A percentile compares a stretch with the other conserved stretches of the same genome.
Evolutionary conservation across 2,797 vertebrate species (phyloP).

Genomic region (Danio aesculapii): DNA sequence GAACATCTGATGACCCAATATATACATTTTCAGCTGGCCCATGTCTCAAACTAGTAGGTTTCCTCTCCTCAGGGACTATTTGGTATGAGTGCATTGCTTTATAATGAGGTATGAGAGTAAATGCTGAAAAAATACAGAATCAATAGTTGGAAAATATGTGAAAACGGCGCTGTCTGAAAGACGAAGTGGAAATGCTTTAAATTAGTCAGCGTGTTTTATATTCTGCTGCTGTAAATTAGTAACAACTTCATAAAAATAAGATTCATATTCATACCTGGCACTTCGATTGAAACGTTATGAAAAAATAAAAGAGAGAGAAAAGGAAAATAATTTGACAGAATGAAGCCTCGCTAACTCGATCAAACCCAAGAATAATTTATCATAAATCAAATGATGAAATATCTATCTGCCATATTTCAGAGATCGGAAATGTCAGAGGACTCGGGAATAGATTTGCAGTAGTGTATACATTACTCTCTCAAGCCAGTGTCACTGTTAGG

Average conservation of each 20-base stretch:
- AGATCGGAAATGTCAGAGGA: slow-evolving; percentile 7
- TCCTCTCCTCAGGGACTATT: slow-evolving; percentile 10
- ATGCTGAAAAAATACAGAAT: slow-evolving; percentile 28
- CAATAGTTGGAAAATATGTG: slow-evolving; percentile 20
- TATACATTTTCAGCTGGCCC: not conserved
- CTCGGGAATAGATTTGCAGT: slow-evolving; percentile 21
- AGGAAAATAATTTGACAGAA: not conserved
- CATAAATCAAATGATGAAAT: slow-evolving; percentile 41
- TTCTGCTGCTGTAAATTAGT: slow-evolving; percentile 24
- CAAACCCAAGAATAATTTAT: slow-evolving; percentile 33
- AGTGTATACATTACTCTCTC: slow-evolving; percentile 3
- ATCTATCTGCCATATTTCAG: not conserved
- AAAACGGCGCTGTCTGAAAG: slow-evolving; percentile 9
- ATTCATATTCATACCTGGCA: slow-evolving; percentile 11
- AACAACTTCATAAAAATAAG: slow-evolving; percentile 13
- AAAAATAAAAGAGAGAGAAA: not conserved
- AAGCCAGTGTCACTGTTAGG: slow-evolving; percentile 32
- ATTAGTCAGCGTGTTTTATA: slow-evolving; percentile 19
- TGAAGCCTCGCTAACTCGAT: slow-evolving; percentile 11
- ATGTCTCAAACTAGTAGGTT: slow-evolving; percentile 41
- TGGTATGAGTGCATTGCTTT: slow-evolving; percentile 16
- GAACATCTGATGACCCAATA: slow-evolving; percentile 46
- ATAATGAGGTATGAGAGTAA: slow-evolving; percentile 37
- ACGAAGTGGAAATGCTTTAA: slow-evolving; percentile 34
- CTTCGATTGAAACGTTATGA: slow-evolving; percentile 14